Evolutionary conservation across 2,888 invertebrate genomes (phyloP).

Genomic region (Eledone cirrhosa): DNA sequence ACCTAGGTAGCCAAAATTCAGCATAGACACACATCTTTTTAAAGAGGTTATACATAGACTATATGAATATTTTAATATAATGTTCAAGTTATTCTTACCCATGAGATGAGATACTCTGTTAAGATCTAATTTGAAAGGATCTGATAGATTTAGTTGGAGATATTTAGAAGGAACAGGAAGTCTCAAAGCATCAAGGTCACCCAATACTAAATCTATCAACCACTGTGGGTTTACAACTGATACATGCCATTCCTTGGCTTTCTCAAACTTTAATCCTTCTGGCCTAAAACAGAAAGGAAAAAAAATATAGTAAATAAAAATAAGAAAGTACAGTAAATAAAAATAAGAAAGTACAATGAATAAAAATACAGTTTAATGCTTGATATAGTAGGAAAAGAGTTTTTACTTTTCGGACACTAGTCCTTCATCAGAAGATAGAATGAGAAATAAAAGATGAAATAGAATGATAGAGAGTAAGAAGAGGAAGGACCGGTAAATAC

Average conservation of each 20-base stretch:
- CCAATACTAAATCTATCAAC: slow-evolving; percentile 91
- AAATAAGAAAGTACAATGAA: background rate
- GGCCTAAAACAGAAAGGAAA: slow-evolving; percentile 70
- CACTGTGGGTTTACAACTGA: slow-evolving; percentile 92
- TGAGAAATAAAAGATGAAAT: too few species aligned
- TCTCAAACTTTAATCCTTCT: slow-evolving; percentile 86
- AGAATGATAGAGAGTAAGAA: too few species aligned
- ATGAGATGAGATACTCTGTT: slow-evolving; percentile 81
- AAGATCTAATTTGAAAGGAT: slow-evolving; percentile 71
- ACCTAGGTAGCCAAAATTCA: too few species aligned
- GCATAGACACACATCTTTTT: too few species aligned
- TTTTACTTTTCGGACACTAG: too few species aligned
- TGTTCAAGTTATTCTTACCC: slow-evolving; percentile 74
- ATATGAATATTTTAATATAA: too few species aligned
- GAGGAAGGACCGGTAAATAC: too few species aligned
- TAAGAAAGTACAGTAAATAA: background rate
- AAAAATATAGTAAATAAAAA: background rate
- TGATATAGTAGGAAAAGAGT: too few species aligned
- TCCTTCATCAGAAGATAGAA: too few species aligned
- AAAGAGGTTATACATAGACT: too few species aligned
- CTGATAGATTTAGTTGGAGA: slow-evolving; percentile 81
- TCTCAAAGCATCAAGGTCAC: slow-evolving; percentile 80
- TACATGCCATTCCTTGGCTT: slow-evolving; percentile 90
- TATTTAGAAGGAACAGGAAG: slow-evolving; percentile 72
- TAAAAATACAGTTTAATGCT: too few species aligned